Conservation (phyloP, 2,113 vertebrate genomes). For the Oophaga pumilio region DNA sequence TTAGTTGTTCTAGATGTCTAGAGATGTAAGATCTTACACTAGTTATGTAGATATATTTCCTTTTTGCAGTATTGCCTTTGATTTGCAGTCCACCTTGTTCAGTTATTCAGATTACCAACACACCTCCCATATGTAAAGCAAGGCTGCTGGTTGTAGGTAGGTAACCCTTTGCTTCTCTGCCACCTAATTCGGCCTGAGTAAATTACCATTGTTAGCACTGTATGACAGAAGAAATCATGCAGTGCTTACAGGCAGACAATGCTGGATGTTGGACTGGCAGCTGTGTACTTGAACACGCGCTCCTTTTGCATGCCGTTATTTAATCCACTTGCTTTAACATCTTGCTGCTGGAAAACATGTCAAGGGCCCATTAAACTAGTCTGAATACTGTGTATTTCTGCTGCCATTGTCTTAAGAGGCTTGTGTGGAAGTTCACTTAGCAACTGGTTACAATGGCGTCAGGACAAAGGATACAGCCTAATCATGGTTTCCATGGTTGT, state of each 20-base stretch:
- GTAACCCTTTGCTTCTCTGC: background rate
- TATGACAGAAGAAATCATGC: slow-evolving; percentile 8
- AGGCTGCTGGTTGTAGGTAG: background rate
- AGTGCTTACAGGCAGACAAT: slow-evolving; percentile 9
- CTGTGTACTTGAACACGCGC: background rate
- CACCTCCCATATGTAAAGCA: background rate
- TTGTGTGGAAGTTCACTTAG: slow-evolving; percentile 6
- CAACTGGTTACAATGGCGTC: slow-evolving; percentile 1
- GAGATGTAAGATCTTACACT: background rate
- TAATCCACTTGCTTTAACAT: background rate
- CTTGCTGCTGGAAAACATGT: slow-evolving; percentile 35
- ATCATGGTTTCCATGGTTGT: background rate
- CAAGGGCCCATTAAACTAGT: background rate
- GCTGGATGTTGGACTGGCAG: slow-evolving; percentile 1
- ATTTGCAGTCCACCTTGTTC: background rate
- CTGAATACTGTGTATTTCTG: background rate
- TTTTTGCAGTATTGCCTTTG: background rate
- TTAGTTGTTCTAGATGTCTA: background rate
- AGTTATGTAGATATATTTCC: background rate
- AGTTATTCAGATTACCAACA: background rate
- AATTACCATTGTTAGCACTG: background rate
- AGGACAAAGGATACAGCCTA: background rate
- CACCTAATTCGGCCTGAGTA: background rate
- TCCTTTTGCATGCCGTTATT: background rate
- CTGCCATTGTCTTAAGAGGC: background rate